Conservation (phyloP, 2,888 invertebrate genomes). For the Liodrosophila aerea region DNA sequence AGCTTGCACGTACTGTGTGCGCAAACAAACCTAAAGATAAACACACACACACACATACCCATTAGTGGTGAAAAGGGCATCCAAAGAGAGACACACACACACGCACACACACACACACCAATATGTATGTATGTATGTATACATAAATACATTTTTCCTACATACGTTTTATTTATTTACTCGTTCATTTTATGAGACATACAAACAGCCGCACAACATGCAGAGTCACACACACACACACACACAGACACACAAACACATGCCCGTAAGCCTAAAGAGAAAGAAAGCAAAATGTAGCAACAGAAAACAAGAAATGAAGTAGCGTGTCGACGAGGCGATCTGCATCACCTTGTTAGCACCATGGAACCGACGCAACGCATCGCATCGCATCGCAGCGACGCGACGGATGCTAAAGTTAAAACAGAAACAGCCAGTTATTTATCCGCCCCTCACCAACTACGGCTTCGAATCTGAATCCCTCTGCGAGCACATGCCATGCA, state of each 20-base stretch:
- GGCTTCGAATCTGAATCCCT: constrained; percentile 23
- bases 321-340: constrained; percentile 71
- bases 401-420: constrained; percentile 51
- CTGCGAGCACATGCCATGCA: too few relatives aligned
- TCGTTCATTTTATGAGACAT: constrained; percentile 23
- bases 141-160: too few relatives aligned
- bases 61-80: background rate
- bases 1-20: too few relatives aligned
- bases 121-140: background rate
- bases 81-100: too few relatives aligned
- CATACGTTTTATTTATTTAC: constrained; percentile 36
- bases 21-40: constrained; percentile 2
- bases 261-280: constrained; percentile 47
- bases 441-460: constrained; percentile 33
- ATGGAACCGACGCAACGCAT: constrained; percentile 28
- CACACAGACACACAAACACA: constrained; percentile 5
- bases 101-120: too few relatives aligned
- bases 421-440: constrained; percentile 64
- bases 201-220: constrained; percentile 8
- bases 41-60: constrained; percentile 1
- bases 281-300: constrained; percentile 58
- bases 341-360: constrained; percentile 74
- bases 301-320: constrained; percentile 64
- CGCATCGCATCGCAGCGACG: background rate
- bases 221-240: background rate